Evolutionary conservation across 2,888 invertebrate genomes (phyloP), one percentile per base, ranked within the genome.

Genomic region (Carcina quercana): DNA sequence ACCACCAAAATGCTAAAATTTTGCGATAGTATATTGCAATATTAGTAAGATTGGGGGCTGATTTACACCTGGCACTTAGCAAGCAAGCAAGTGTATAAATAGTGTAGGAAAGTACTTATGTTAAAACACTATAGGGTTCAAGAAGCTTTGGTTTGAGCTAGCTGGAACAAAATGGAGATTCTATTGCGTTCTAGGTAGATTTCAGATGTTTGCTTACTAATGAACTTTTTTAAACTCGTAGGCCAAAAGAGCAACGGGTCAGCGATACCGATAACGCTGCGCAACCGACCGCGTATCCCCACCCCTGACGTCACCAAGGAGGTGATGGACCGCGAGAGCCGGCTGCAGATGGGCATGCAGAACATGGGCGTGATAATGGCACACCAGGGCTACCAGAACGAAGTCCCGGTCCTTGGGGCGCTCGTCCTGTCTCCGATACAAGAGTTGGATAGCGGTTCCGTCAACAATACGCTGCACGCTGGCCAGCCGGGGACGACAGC

Each of bases 291-390:
- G n/a, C 87, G 95, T 31, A 94, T 95, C 47, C 95, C 95, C 21
- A 95, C 95, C 5, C 95, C 95, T 0, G 95, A 95, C 64, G 93
- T 93, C 5, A 90, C 92, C 17, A 94, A 93, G 69, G 94, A 94
- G 66, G 88, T 89, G 13, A 82, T 88, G 37, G 91, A 92, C 50
- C 86, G 90, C 33, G 92, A 92, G 55, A 88, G 88, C 57, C 85
- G 89, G 33, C 70, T 91, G 25, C 86, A 88, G 1, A 71, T 76
- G 68, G 79, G 75, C 42, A 70, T 76, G 70, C 76, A 75, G 43
- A 80, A 79, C 31, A 83, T 89, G 65, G 89, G 89, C n/a, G 89
- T 92, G 3, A 85, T 92, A 29, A 89, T 92, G 85, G 87, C 90
- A 15, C 89, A 88, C 43, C 87, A 89, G 84, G 68, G 88, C 43